A percentile compares a stretch with the other conserved stretches of the same genome.
phyloP scores from a whole-genome alignment of 2,797 vertebrate genomes.

The Gila robusta region DNA sequence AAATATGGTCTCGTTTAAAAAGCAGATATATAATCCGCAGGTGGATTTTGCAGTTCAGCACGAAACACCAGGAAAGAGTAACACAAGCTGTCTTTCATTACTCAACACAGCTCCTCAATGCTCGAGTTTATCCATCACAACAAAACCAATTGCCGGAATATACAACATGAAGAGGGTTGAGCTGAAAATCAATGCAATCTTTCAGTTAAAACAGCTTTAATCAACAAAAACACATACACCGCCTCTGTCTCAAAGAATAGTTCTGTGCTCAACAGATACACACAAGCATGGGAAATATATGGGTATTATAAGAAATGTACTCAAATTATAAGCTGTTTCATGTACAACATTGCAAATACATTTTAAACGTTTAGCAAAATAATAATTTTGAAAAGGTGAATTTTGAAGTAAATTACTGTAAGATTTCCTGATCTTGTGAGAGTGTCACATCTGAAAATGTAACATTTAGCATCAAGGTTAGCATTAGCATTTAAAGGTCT shows the following conservation, averaged over 20 bases:
- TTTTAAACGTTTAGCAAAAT: background rate
- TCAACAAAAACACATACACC: background rate
- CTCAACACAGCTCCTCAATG: background rate
- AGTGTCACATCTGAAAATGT: too few relatives aligned
- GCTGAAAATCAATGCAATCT: constrained; percentile 3
- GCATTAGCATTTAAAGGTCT: background rate
- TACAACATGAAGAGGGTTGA: background rate
- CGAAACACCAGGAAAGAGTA: background rate
- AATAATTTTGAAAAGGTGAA: background rate
- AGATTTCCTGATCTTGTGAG: background rate
- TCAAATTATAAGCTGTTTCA: background rate
- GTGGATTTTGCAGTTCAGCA: background rate
- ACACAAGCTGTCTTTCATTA: background rate
- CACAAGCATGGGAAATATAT: background rate
- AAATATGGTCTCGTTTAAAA: background rate
- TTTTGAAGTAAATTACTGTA: background rate
- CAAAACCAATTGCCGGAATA: background rate
- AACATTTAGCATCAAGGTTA: background rate
- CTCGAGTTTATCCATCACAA: background rate
- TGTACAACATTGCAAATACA: background rate
- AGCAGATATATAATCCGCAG: background rate
- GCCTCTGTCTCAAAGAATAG: background rate
- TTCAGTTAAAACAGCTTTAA: constrained; percentile 13
- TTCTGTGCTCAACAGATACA: background rate
- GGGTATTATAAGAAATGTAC: background rate